Conservation (phyloP, 2,797 vertebrate genomes). For the Megalops cyprinoides region DNA sequence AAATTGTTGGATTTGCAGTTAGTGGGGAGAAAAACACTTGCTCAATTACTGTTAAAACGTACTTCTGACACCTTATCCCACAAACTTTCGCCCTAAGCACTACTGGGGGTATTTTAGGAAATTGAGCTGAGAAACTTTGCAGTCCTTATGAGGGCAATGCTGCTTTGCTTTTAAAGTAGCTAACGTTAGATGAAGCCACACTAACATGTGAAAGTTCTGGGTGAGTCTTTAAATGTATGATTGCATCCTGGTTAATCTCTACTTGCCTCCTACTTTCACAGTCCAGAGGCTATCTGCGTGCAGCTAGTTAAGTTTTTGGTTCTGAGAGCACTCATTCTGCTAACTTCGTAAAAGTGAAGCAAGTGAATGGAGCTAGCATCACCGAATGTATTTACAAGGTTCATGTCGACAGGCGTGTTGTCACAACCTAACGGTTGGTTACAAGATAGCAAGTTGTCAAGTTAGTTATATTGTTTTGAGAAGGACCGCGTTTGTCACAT, state of each 20-base stretch:
- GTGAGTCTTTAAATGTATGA: too few species aligned
- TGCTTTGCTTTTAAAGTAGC: conserved; percentile 34
- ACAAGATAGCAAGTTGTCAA: not conserved
- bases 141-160: conserved; percentile 38
- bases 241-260: not conserved
- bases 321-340: not conserved
- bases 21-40: conserved; percentile 15
- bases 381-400: not conserved
- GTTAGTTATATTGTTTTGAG: not conserved
- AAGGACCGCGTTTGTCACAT: not conserved
- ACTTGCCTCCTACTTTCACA: conserved; percentile 1
- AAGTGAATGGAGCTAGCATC: not conserved
- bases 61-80: not conserved
- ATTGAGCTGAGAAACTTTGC: conserved; percentile 21
- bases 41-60: conserved; percentile 26
- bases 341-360: conserved; percentile 31
- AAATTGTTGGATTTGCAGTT: conserved; percentile 13
- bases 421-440: not conserved
- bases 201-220: not conserved
- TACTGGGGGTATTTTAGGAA: conserved; percentile 15
- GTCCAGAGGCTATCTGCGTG: not conserved
- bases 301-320: not conserved
- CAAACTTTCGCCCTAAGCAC: conserved; percentile 1
- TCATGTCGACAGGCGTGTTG: not conserved
- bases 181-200: not conserved